Percentiles rank a stretch among this genome's conserved stretches.
Conservation (phyloP, 2,113 vertebrate genomes). For the Sinocyclocheilus maitianheensis region DNA sequence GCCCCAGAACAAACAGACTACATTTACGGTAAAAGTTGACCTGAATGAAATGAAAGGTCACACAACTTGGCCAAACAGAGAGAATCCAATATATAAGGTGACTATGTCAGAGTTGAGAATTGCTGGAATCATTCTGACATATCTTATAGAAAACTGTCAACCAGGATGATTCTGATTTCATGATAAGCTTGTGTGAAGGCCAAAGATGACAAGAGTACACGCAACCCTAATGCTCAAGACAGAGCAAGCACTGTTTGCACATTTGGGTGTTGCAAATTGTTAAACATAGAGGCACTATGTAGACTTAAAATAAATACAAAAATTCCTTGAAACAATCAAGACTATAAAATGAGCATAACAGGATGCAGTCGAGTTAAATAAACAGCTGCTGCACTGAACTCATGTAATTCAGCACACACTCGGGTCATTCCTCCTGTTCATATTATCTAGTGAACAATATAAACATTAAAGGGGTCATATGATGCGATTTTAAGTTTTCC, state of each 20-base stretch:
- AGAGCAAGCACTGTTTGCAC: conserved; percentile 30
- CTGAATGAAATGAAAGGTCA: neutral
- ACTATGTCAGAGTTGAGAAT: neutral
- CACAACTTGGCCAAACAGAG: neutral
- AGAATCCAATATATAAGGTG: neutral
- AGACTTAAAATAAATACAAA: neutral
- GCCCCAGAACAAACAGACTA: conserved; percentile 6
- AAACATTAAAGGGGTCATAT: neutral
- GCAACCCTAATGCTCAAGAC: neutral
- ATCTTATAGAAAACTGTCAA: neutral
- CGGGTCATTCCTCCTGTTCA: neutral
- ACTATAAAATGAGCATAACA: neutral
- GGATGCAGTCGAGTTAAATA: neutral
- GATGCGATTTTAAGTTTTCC: no score
- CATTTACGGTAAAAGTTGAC: conserved; percentile 27
- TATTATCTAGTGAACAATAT: neutral
- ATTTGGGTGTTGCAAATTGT: conserved; percentile 34
- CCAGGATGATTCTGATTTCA: neutral
- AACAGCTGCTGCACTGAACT: neutral
- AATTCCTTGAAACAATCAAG: neutral
- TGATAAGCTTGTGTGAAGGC: neutral
- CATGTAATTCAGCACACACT: neutral
- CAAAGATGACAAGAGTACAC: neutral
- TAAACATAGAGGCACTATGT: neutral
- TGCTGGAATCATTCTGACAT: neutral